Evolutionary conservation across 1,140 invertebrate genomes (phyloP), one percentile per base, ranked within the genome.

Genomic region (Cyclina sinensis): DNA sequence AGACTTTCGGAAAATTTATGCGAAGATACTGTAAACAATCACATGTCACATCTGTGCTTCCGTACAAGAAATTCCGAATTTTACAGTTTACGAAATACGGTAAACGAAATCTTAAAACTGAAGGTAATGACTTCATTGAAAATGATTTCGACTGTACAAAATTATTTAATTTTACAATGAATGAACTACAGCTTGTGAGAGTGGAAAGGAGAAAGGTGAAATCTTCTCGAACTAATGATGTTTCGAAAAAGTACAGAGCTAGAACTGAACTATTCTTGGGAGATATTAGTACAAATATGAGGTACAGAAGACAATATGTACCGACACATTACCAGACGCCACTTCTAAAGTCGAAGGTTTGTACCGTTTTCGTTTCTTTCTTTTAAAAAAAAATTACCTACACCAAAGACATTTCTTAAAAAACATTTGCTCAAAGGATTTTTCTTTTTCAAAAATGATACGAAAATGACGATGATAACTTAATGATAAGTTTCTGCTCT

Each of bases 91-190:
- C 79, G 16, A 73, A 62, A 81, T 74, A 59, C n/a, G 78, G 57
- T 86, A 81, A 88, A 88, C 35, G 46, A 5, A 65, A 48, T 65
- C 21, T 37, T 30, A 24, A 65, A 12, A 73, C 21, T 18, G n/a
- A 70, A 65, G n/a, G 51, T 18, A 48, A 35, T 37, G 27, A 43
- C 32, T 68, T 32, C 16, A 74, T 39, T 68, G 43, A 35, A 54
- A 51, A 73, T 2, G 86, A 88, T 32, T 88, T 88, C 39, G 86
- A 88, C 57, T 88, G 86, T 82, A 35, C 68, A 35, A 83, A 83
- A 54, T 43, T 88, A 24, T 88, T 88, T 76, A 88, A 88, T 62
- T 88, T 88, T 62, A 88, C 86, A n/a, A 82, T 88, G 86, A 88
- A 88, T 32, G 86, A 88, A 48, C 78, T 88, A 14, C 86, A 88